A percentile compares a stretch with the other conserved stretches of the same genome.
phyloP scores from a whole-genome alignment of 2,797 vertebrate species.

The Sebastes vulpes region DNA sequence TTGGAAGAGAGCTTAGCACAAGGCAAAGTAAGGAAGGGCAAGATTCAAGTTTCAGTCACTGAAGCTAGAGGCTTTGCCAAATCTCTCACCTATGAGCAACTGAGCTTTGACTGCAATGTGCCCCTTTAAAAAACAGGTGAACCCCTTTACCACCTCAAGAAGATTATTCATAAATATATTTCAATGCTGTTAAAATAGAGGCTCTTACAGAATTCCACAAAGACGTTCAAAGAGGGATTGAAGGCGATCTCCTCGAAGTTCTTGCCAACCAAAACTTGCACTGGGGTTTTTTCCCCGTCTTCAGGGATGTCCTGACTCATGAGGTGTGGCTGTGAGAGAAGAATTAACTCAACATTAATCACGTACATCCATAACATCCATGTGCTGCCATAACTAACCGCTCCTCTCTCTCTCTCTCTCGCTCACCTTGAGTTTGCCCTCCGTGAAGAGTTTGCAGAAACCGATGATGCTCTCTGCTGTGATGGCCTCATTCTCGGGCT shows the following conservation, averaged over 20 bases:
- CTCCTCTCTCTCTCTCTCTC: no score
- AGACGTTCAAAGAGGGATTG: constrained; percentile 92
- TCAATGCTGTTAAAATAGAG: background rate
- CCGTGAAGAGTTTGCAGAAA: constrained; percentile 92
- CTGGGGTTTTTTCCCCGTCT: constrained; percentile 95
- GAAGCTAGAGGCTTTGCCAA: background rate
- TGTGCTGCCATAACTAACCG: no score
- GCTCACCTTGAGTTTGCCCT: constrained; percentile 95
- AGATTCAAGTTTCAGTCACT: constrained; percentile 39
- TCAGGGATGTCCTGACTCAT: constrained; percentile 98
- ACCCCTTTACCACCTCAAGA: background rate
- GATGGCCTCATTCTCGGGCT: constrained; percentile 89
- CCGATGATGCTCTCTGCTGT: constrained; percentile 90
- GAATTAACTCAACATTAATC: background rate
- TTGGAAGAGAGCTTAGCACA: constrained; percentile 5
- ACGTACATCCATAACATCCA: no score
- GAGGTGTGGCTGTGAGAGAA: constrained; percentile 90
- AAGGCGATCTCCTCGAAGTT: constrained; percentile 98
- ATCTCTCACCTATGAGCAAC: background rate
- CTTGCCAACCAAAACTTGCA: constrained; percentile 94
- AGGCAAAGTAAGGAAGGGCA: background rate
- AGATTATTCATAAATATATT: background rate
- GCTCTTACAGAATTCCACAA: constrained; percentile 96
- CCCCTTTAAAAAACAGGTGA: background rate
- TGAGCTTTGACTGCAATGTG: background rate